Percentiles rank a stretch among this genome's conserved stretches.
phyloP scores from a whole-genome alignment of 2,888 invertebrate species.

The Lasioglossum vierecki region DNA sequence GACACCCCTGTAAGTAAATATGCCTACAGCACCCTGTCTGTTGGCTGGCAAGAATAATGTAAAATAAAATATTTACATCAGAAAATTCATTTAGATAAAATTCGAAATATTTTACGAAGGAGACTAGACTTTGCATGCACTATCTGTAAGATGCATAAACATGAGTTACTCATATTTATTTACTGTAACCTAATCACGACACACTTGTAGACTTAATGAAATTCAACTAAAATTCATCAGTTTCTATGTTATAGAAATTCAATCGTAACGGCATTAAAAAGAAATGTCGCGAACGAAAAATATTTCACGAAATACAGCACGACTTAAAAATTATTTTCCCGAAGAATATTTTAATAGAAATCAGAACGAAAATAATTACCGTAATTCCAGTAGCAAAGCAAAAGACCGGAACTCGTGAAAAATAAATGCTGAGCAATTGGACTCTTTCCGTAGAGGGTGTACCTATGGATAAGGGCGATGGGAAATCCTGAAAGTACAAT shows the following conservation, averaged over 20 bases:
- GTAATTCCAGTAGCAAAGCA: conserved; percentile 94
- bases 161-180: neutral
- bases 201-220: too few relatives aligned
- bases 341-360: neutral
- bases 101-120: neutral
- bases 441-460: conserved; percentile 85
- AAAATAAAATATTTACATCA: neutral
- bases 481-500: conserved; percentile 88
- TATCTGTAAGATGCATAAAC: neutral
- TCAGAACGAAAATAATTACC: conserved; percentile 85
- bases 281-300: neutral
- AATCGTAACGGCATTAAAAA: neutral
- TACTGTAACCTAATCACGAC: neutral
- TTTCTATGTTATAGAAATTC: neutral
- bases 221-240: neutral
- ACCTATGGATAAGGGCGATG: conserved; percentile 88
- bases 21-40: neutral
- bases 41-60: neutral
- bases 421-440: conserved; percentile 89
- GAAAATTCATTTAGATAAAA: neutral
- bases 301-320: neutral
- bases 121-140: neutral
- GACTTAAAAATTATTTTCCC: neutral
- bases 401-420: conserved; percentile 89
- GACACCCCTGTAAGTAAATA: conserved; percentile 3